phyloP scores from a whole-genome alignment of 1,140 invertebrate genomes.

The Camponotus pennsylvanicus region DNA sequence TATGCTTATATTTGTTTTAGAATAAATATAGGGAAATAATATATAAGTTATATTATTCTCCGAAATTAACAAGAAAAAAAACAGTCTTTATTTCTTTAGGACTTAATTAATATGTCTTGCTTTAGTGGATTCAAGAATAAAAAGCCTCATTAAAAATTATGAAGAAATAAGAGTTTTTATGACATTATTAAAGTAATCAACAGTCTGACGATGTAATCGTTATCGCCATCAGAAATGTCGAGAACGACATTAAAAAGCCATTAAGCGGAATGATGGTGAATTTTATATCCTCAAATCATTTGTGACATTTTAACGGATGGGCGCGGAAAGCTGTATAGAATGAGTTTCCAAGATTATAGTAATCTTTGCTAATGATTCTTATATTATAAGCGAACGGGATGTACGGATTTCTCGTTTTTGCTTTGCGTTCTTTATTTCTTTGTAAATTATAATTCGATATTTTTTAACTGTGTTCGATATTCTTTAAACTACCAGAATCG shows the following conservation, averaged over 20 bases:
- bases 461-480: background rate
- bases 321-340: conserved; percentile 13
- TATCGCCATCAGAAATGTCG: conserved; percentile 39
- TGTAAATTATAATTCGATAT: background rate
- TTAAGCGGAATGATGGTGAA: conserved; percentile 62
- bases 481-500: conserved; percentile 4
- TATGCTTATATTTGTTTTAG: background rate
- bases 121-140: background rate
- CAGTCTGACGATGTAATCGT: conserved; percentile 33
- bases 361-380: conserved; percentile 19
- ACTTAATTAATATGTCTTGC: conserved; percentile 45
- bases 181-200: conserved; percentile 64
- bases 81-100: background rate
- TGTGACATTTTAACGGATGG: conserved; percentile 59
- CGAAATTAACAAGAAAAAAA: background rate
- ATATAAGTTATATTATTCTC: conserved; percentile 3
- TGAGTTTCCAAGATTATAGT: conserved; percentile 37
- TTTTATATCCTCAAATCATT: conserved; percentile 58
- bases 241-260: conserved; percentile 76
- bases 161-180: conserved; percentile 26
- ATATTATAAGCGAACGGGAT: background rate
- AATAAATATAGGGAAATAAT: background rate
- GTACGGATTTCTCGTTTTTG: conserved; percentile 1
- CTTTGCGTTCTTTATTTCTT: background rate
- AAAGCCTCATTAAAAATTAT: conserved; percentile 28